These are phyloP conservation scores for Pristionchus entomophagus DNA, from an alignment of 2,888 invertebrate species.

Conservation along the genomic window DNA sequence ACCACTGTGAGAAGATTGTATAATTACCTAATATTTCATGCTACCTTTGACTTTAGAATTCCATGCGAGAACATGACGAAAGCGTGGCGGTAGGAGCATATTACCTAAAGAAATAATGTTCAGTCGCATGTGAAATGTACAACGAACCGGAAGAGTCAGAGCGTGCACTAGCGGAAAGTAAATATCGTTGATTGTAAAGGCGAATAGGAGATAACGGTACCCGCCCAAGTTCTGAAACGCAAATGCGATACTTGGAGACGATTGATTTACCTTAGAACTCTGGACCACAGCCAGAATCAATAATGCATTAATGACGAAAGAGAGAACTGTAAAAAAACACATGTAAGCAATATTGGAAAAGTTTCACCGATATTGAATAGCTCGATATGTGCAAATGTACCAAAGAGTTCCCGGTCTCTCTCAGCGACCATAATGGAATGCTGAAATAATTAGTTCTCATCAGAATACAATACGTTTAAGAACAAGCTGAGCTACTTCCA, in stretches of 20 bases:
- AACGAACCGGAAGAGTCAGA: background rate
- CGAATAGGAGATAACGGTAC: slow-evolving; percentile 7
- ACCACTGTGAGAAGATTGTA: background rate
- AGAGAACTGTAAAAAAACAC: background rate
- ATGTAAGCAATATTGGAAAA: background rate
- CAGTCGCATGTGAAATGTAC: no score
- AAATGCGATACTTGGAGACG: background rate
- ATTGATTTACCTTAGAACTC: background rate
- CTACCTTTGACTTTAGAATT: background rate
- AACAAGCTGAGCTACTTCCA: no score
- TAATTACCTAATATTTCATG: background rate
- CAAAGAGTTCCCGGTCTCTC: background rate
- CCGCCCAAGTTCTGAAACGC: background rate
- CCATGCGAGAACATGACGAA: slow-evolving; percentile 5
- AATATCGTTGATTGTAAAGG: background rate
- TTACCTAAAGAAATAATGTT: background rate
- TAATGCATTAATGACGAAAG: background rate
- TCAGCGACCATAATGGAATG: background rate
- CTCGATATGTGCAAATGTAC: background rate
- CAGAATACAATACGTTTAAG: background rate
- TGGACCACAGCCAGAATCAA: background rate
- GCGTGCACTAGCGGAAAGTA: background rate
- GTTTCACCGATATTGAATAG: background rate
- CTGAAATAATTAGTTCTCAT: background rate
- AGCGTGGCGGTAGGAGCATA: background rate